Evolutionary conservation across 2,888 invertebrate species (phyloP).

Genomic region (Microctonus aethiopoides): DNA sequence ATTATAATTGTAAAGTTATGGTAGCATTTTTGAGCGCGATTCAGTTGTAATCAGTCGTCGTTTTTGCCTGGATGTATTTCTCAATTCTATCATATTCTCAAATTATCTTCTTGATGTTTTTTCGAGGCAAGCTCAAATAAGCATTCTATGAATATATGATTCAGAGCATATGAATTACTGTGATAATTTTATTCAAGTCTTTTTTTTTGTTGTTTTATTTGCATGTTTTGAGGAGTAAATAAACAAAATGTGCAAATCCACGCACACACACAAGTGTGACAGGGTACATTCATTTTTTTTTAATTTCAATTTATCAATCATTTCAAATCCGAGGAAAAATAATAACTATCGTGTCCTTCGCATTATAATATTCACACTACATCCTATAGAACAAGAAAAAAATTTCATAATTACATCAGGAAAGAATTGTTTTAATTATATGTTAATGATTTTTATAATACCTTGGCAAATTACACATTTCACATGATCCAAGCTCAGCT

Average conservation of each 20-base stretch:
- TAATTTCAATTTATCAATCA: neutral
- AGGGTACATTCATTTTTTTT: neutral
- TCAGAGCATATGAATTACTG: neutral
- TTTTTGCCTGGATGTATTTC: slow-evolving; percentile 27
- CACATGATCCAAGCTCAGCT: slow-evolving; percentile 80
- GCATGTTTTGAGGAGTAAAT: slow-evolving; percentile 15
- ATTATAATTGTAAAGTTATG: slow-evolving; percentile 42
- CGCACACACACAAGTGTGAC: neutral
- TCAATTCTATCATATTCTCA: neutral
- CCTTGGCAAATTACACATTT: slow-evolving; percentile 92
- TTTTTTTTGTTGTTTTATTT: slow-evolving; percentile 21
- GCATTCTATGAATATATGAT: slow-evolving; percentile 29
- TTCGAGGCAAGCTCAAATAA: slow-evolving; percentile 25
- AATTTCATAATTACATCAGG: slow-evolving; percentile 2
- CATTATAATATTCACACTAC: slow-evolving; percentile 44
- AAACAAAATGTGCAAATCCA: neutral
- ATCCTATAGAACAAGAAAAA: slow-evolving; percentile 44
- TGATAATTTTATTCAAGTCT: slow-evolving; percentile 3
- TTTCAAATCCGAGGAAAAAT: neutral
- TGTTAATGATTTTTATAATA: slow-evolving; percentile 47
- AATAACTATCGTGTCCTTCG: neutral
- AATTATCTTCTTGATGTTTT: neutral
- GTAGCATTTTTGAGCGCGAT: slow-evolving; percentile 35
- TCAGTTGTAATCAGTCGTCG: slow-evolving; percentile 32
- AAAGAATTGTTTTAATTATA: neutral